Evolutionary conservation across 2,113 vertebrate genomes (phyloP), one percentile per base, ranked within the genome.

Genomic region (Alethe diademata): DNA sequence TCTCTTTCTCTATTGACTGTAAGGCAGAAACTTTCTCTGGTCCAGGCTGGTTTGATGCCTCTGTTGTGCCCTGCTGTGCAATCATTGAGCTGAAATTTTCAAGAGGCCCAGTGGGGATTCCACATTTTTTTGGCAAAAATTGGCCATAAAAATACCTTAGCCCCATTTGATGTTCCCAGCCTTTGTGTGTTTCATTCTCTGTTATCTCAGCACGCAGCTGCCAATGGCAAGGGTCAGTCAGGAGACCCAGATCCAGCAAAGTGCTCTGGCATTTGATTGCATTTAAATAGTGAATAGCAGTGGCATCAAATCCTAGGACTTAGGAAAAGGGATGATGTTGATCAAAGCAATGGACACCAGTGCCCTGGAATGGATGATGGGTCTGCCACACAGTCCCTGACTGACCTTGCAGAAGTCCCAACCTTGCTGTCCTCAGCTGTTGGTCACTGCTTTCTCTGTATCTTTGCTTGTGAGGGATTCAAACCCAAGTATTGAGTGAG

Each of bases 111-210:
- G 80, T 74, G 78, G 61, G 83, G 60, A 53, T 71, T 86, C 83
- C 28, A 66, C 22, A 16, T 47, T 89, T 92, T 92, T 92, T 93
- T 94, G 80, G 62, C 83, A 92, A 93, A 82, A 86, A 78, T 42
- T 86, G 24, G 40, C 56, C 69, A 56, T 60, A 74, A 75, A 78
- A 93, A 78, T 92, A 78, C 80, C 48, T 87, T 65, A 75, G n/a
- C 38, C 36, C 20, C 66, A 33, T 75, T 86, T 86, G 70, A 74
- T 48, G 50, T 73, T 78, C 58, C 14, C 56, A 80, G 64, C 61
- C 33, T 81, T 82, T 80, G 12, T 47, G 29, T 50, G 33, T 43
- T 80, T 83, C 29, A 6, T 51, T 70, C 73, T 71, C 47, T 72
- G 56, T 65, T 90, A 62, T 75, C 86, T 93, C 78, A 57, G 88